phyloP scores from a whole-genome alignment of 2,888 invertebrate species.

The Drosophila putrida region DNA sequence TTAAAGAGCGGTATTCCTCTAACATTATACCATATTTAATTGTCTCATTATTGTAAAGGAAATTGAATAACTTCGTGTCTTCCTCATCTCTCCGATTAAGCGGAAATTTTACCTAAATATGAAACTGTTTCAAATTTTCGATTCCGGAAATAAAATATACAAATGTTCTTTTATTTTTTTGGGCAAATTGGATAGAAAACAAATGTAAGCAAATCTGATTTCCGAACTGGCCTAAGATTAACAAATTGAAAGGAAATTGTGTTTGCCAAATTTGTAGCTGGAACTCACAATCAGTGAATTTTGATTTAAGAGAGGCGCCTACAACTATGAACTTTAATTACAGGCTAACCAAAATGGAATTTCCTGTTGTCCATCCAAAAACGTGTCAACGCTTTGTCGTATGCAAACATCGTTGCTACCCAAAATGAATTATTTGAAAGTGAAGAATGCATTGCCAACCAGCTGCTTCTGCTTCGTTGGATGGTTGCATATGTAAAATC shows the following conservation, averaged over 20 bases:
- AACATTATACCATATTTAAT: background rate
- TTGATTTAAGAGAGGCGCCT: slow-evolving; percentile 20
- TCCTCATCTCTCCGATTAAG: background rate
- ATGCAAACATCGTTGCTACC: slow-evolving; percentile 14
- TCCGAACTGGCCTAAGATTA: background rate
- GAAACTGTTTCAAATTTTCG: slow-evolving; percentile 1
- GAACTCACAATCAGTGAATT: slow-evolving; percentile 10
- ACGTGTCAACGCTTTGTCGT: slow-evolving; percentile 2
- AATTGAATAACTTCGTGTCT: background rate
- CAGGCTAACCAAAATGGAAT: slow-evolving; percentile 35
- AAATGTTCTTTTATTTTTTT: background rate
- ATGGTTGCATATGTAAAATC: slow-evolving; percentile 1
- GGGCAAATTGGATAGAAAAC: background rate
- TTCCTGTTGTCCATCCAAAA: slow-evolving; percentile 41
- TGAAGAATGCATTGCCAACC: slow-evolving; percentile 17
- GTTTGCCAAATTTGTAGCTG: slow-evolving; percentile 40
- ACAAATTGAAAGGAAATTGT: slow-evolving; percentile 41
- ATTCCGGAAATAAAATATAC: slow-evolving; percentile 15
- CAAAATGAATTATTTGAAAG: slow-evolving; percentile 21
- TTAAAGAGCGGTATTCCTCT: slow-evolving; percentile 1
- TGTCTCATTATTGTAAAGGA: no score
- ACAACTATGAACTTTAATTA: slow-evolving; percentile 47
- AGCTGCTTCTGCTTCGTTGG: slow-evolving; percentile 10
- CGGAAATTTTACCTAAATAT: slow-evolving; percentile 10
- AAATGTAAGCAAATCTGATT: background rate